Conservation (phyloP, 2,797 vertebrate species). For the Xenopus petersii region DNA sequence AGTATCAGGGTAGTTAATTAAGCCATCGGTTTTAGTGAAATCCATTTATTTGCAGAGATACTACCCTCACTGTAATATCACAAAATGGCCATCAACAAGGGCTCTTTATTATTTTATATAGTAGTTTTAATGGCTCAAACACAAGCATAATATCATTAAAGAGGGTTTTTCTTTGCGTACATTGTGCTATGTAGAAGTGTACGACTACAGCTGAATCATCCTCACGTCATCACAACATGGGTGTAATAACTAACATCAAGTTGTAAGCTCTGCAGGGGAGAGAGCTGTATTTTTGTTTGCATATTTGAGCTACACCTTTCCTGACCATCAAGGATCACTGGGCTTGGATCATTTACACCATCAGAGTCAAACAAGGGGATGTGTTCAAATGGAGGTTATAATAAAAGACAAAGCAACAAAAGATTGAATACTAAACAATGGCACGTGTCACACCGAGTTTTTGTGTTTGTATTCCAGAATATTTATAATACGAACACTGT, state of each 20-base stretch:
- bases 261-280: neutral
- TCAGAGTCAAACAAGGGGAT: no score
- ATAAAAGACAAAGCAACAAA: no score
- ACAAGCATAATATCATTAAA: neutral
- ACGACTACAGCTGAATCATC: neutral
- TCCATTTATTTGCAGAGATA: constrained; percentile 6
- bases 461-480: no score
- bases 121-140: neutral
- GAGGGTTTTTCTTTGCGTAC: neutral
- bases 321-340: no score
- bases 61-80: neutral
- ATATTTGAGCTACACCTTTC: no score
- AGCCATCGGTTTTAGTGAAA: constrained; percentile 11
- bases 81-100: constrained; percentile 8
- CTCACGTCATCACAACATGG: neutral
- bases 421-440: no score
- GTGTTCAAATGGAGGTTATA: no score
- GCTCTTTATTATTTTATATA: neutral
- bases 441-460: no score
- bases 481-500: no score
- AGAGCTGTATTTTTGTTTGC: no score
- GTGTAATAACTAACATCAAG: neutral
- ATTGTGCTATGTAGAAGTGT: neutral
- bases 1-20: constrained; percentile 12
- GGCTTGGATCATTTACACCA: no score